phyloP scores from a whole-genome alignment of 2,797 vertebrate species.

The Chelon labrosus region DNA sequence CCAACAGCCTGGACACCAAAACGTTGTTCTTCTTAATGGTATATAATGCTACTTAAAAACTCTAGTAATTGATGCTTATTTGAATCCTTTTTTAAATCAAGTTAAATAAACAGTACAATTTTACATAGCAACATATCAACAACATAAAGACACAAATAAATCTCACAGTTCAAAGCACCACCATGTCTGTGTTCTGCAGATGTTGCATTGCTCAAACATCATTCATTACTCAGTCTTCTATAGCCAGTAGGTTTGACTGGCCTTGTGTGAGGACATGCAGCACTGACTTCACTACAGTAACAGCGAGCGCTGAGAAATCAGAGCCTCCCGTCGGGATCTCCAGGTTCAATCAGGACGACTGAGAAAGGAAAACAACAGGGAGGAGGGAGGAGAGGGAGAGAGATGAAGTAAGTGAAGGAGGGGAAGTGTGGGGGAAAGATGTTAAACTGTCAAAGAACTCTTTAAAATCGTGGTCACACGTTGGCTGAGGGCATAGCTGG shows the following conservation, averaged over 20 bases:
- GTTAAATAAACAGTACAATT: background rate
- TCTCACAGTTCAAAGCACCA: conserved; percentile 32
- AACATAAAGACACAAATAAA: conserved; percentile 5
- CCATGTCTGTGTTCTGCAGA: conserved; percentile 40
- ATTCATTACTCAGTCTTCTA: conserved; percentile 45
- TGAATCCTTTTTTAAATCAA: background rate
- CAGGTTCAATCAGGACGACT: conserved; percentile 73
- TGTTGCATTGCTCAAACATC: conserved; percentile 41
- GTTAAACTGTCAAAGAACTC: conserved; percentile 73
- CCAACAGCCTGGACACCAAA: background rate
- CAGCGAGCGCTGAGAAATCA: conserved; percentile 70
- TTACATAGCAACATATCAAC: background rate
- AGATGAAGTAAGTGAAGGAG: conserved; percentile 3
- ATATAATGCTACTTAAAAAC: background rate
- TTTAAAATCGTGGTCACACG: conserved; percentile 59
- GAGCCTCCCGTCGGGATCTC: conserved; percentile 69
- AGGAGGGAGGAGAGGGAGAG: conserved; percentile 24
- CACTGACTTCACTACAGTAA: conserved; percentile 75
- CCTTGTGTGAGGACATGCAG: conserved; percentile 66
- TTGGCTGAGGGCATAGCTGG: conserved; percentile 48
- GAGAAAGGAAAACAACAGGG: conserved; percentile 73
- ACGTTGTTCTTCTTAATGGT: background rate
- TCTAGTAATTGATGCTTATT: background rate
- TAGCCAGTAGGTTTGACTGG: conserved; percentile 44
- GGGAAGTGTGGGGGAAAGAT: conserved; percentile 29